Evolutionary conservation across 2,113 vertebrate species (phyloP), one percentile per base, ranked within the genome.

Genomic region (Dasyornis broadbenti): DNA sequence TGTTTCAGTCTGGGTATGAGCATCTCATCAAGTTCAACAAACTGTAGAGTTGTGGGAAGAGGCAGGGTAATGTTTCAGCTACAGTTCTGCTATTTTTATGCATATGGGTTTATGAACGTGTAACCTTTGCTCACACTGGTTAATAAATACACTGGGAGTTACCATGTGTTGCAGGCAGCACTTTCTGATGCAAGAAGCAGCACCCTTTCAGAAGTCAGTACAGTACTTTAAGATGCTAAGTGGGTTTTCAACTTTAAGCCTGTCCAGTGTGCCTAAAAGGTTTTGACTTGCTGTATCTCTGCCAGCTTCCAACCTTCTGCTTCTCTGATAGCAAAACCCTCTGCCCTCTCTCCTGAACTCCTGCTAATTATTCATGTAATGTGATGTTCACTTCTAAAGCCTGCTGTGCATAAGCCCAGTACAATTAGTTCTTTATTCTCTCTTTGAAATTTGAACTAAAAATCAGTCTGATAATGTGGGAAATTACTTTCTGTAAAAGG

Each of bases 101-200:
- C 33, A 0, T 33, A 8, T 35, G 42, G 10, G 18, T 83, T 72
- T 37, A 33, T 70, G 52, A 81, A n/a, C 2, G 3, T 20, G 52
- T 72, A 78, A 94, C 85, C 93, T 94, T 95, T 94, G 92, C 79
- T 95, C n/a, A 18, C 37, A 13, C 44, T n/a, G 30, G 86, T 93
- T 97, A 92, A 95, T 96, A 68, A 90, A 93, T 94, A 71, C 68
- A 1, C 52, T 27, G 27, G 66, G 54, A 87, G 42, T 42, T 45
- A n/a, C 45, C 45, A 14, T 22, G 56, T 13, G 3, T 49, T 40
- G 59, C 76, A 89, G 79, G 64, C 49, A 47, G 90, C 52, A 14
- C 31, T 33, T 69, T 53, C 49, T 86, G 59, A 52, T 50, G 37
- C 35, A 40, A 47, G 77, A 31, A 72, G 17, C 69, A 91, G 12